Conservation (phyloP, 2,797 vertebrate genomes). For the Mallotus villosus region DNA sequence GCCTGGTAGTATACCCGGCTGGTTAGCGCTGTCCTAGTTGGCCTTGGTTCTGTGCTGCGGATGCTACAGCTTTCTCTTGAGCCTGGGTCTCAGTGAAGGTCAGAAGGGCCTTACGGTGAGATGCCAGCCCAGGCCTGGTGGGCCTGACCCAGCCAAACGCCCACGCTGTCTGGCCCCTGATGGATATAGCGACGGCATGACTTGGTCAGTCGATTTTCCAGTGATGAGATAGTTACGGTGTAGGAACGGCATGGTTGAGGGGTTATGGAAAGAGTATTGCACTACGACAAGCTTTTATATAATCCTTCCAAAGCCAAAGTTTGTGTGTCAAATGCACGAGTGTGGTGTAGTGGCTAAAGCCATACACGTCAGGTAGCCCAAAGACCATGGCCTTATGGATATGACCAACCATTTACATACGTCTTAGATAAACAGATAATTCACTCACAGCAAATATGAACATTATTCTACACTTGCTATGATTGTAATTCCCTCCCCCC, state of each 20-base stretch:
- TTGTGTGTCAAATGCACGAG: background rate
- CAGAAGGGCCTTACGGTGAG: constrained; percentile 4
- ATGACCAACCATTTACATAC: background rate
- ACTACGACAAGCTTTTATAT: background rate
- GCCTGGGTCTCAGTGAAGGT: constrained; percentile 10
- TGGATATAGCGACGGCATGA: background rate
- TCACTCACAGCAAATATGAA: background rate
- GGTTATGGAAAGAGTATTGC: background rate
- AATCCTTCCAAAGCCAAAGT: background rate
- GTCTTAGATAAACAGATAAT: background rate
- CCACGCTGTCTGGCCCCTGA: background rate
- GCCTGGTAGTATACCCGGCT: constrained; percentile 1
- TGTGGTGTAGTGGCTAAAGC: background rate
- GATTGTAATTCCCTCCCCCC: background rate
- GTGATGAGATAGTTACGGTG: background rate
- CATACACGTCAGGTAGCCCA: background rate
- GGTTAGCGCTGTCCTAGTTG: background rate
- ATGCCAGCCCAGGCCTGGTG: background rate
- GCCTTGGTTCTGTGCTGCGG: background rate
- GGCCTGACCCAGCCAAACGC: constrained; percentile 2
- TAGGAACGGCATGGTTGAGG: background rate
- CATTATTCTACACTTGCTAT: background rate
- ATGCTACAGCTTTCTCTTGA: constrained; percentile 5
- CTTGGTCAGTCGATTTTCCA: background rate
- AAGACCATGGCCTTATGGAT: background rate